These are phyloP conservation scores for Ernsta delagoae DNA, from an alignment of 2,888 invertebrate genomes.

Conservation along the genomic window DNA sequence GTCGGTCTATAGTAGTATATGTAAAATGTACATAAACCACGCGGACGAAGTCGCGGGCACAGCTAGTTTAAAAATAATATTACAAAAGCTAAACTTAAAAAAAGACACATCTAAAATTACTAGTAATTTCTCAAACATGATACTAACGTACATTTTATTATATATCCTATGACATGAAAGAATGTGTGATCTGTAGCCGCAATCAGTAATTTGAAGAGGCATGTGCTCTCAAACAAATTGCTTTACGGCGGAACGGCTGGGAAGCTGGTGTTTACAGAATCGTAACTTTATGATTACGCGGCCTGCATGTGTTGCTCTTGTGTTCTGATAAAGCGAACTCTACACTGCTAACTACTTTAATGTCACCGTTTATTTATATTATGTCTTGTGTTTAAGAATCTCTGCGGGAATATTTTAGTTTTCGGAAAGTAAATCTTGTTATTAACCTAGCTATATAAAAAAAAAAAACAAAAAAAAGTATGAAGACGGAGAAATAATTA, in stretches of 20 bases:
- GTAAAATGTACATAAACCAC: too few species aligned
- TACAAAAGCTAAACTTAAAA: too few species aligned
- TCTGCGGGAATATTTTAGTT: too few species aligned
- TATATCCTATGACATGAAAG: too few species aligned
- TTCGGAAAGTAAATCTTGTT: not conserved
- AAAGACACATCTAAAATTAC: too few species aligned
- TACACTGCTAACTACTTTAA: not conserved
- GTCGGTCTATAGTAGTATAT: too few species aligned
- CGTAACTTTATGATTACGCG: slow-evolving; percentile 27
- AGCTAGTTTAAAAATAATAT: too few species aligned
- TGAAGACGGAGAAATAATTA: not conserved
- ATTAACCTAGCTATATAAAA: not conserved
- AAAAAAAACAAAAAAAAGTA: not conserved
- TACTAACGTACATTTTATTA: too few species aligned
- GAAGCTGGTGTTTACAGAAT: slow-evolving; percentile 33
- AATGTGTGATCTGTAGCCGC: slow-evolving; percentile 20
- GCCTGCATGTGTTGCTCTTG: not conserved
- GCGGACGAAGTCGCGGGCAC: too few species aligned
- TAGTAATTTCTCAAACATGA: slow-evolving; percentile 33
- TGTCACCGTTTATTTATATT: not conserved
- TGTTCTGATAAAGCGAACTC: not conserved
- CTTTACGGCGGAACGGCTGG: slow-evolving; percentile 18
- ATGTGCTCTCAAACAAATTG: slow-evolving; percentile 22
- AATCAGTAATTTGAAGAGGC: slow-evolving; percentile 15
- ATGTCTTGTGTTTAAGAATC: too few species aligned